Conservation (phyloP, 2,113 vertebrate species). For the Stigmatopora nigra region DNA sequence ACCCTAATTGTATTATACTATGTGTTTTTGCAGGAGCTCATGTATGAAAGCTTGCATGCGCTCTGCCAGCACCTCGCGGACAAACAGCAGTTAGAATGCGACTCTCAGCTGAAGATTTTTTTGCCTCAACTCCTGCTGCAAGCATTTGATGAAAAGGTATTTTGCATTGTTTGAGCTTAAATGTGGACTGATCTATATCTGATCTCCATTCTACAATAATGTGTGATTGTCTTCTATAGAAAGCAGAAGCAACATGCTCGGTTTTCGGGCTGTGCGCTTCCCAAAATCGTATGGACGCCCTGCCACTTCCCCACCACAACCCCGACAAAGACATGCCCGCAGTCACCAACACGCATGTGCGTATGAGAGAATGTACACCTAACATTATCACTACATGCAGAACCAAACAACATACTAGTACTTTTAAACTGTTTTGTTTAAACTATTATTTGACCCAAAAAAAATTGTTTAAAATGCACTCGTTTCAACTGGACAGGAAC, state of each 20-base stretch:
- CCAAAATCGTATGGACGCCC: not conserved
- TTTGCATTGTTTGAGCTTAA: constrained; percentile 14
- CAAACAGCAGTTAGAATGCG: constrained; percentile 50
- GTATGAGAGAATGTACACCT: constrained; percentile 9
- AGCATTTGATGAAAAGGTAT: constrained; percentile 60
- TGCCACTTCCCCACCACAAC: not conserved
- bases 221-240: constrained; percentile 45
- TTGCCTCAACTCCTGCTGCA: constrained; percentile 52
- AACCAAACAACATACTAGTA: too few species aligned
- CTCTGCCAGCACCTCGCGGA: constrained; percentile 55
- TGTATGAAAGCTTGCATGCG: constrained; percentile 44
- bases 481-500: too few species aligned
- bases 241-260: constrained; percentile 61
- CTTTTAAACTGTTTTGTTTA: too few species aligned
- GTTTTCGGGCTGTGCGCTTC: constrained; percentile 66
- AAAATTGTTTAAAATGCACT: too few species aligned
- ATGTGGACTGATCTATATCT: not conserved
- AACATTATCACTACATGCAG: not conserved
- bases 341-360: constrained; percentile 14
- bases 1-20: not conserved
- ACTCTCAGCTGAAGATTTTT: constrained; percentile 44
- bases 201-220: not conserved
- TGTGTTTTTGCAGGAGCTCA: constrained; percentile 42
- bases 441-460: too few species aligned
- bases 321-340: constrained; percentile 2